phyloP scores from a whole-genome alignment of 2,797 vertebrate genomes.

The Mionectes olivaceus region DNA sequence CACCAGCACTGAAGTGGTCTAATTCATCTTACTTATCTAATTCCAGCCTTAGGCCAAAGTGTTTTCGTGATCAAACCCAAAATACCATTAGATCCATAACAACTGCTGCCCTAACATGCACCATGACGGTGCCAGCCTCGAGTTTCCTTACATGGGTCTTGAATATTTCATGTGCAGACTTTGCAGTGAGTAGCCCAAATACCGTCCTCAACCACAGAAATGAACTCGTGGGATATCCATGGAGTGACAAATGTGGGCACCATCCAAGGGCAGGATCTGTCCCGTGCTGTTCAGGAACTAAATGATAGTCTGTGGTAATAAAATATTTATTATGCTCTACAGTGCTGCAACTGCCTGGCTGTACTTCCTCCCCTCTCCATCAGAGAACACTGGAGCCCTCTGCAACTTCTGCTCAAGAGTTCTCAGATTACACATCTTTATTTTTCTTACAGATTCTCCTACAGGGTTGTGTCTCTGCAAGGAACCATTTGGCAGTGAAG shows the following conservation, averaged over 20 bases:
- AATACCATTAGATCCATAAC: background rate
- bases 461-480: background rate
- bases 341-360: background rate
- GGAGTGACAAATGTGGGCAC: background rate
- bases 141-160: rapidly evolving
- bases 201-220: rapidly evolving
- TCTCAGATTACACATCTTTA: slow-evolving; percentile 21
- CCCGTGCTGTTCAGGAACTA: background rate
- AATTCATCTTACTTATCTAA: background rate
- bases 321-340: slow-evolving; percentile 8
- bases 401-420: background rate
- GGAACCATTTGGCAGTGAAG: background rate
- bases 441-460: slow-evolving; percentile 20
- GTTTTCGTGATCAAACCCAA: background rate
- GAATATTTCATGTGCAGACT: background rate
- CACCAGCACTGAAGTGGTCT: background rate
- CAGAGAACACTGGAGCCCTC: slow-evolving; percentile 22
- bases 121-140: background rate
- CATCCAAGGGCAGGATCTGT: background rate
- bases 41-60: background rate
- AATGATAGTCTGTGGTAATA: background rate
- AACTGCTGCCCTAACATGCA: background rate
- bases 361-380: background rate
- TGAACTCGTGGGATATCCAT: rapidly evolving
- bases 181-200: background rate